phyloP scores from a whole-genome alignment of 1,140 invertebrate genomes.

The Drosophila nebulosa region DNA sequence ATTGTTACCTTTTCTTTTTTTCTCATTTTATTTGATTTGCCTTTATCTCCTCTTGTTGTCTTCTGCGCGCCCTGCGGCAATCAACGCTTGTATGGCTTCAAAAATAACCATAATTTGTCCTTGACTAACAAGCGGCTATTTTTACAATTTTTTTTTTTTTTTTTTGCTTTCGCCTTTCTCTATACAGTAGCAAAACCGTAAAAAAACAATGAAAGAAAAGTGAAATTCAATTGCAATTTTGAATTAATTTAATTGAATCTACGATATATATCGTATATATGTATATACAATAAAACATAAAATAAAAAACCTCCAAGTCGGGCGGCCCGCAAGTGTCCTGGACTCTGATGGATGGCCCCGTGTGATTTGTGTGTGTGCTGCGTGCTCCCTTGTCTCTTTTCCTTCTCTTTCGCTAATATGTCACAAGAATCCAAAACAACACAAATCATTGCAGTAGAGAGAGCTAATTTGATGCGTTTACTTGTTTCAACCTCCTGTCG shows the following conservation, averaged over 20 bases:
- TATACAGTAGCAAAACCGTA: neutral
- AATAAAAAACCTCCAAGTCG: constrained; percentile 19
- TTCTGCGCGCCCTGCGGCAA: constrained; percentile 31
- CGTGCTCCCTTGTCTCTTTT: neutral
- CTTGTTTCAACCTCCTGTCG: neutral
- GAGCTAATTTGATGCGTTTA: constrained; percentile 52
- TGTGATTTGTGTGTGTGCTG: constrained; percentile 36
- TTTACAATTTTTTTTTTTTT: constrained; percentile 41
- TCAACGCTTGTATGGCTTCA: constrained; percentile 59
- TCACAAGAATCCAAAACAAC: constrained; percentile 19
- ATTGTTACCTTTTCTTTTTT: constrained; percentile 33
- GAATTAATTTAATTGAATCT: constrained; percentile 6
- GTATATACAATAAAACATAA: constrained; percentile 37
- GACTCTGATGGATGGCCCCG: constrained; percentile 57
- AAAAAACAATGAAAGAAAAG: constrained; percentile 21
- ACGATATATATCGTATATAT: constrained; percentile 2
- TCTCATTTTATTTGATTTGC: constrained; percentile 1
- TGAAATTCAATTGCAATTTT: constrained; percentile 42
- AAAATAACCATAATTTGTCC: constrained; percentile 75
- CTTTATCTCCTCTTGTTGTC: constrained; percentile 13
- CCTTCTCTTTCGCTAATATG: constrained; percentile 16
- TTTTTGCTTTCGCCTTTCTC: neutral
- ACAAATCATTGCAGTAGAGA: constrained; percentile 25
- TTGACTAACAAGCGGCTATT: constrained; percentile 51
- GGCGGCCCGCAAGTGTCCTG: constrained; percentile 46